A percentile compares a stretch with the other conserved stretches of the same genome.
These are phyloP conservation scores for Hemiscyllium ocellatum DNA, from an alignment of 2,113 vertebrate genomes.

Conservation along the genomic window DNA sequence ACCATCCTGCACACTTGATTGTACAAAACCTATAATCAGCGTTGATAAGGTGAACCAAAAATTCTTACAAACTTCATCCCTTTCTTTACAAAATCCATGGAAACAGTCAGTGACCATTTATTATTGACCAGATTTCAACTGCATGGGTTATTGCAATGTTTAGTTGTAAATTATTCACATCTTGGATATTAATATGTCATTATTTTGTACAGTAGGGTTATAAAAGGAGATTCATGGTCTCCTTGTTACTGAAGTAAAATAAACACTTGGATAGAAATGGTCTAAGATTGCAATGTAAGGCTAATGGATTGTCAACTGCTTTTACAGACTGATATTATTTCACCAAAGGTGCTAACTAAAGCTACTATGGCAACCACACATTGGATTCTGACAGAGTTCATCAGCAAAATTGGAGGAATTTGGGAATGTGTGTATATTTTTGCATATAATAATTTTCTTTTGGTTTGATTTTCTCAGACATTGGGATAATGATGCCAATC, in stretches of 20 bases:
- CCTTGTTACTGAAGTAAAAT: neutral
- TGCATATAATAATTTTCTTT: neutral
- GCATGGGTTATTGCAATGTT: neutral
- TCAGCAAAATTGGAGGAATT: neutral
- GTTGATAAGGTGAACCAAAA: neutral
- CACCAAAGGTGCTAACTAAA: neutral
- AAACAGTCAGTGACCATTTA: neutral
- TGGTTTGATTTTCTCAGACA: neutral
- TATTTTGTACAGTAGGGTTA: neutral
- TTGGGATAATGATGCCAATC: neutral
- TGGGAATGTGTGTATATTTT: neutral
- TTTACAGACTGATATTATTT: constrained; percentile 9
- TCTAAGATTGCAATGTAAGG: neutral
- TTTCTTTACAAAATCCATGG: neutral
- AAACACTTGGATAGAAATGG: neutral
- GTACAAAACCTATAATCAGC: neutral
- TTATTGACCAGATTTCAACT: neutral
- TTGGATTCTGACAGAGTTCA: neutral
- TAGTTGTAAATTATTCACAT: neutral
- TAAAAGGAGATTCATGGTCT: neutral
- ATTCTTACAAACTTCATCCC: neutral
- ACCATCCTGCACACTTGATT: neutral
- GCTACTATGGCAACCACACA: neutral
- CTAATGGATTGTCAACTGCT: neutral
- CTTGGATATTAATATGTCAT: constrained; percentile 3